Conservation (phyloP, 1,140 invertebrate species). For the Hycleus phaleratus region DNA sequence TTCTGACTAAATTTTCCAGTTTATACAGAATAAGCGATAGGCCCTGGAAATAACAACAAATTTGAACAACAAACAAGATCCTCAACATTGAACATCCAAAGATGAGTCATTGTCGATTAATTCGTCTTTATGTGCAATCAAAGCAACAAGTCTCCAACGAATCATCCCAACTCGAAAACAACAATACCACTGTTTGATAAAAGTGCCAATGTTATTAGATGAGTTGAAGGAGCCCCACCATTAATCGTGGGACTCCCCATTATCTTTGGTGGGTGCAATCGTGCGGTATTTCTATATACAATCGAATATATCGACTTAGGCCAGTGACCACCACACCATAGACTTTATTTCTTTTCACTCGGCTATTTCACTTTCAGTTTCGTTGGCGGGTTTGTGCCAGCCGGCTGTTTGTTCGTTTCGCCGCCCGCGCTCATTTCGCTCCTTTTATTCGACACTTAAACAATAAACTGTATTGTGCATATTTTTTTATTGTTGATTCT, state of each 20-base stretch:
- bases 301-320: neutral
- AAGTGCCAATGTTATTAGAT: neutral
- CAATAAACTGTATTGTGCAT: no score
- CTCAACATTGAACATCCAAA: no score
- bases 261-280: neutral
- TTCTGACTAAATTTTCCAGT: no score
- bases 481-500: neutral
- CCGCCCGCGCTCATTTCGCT: neutral
- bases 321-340: slow-evolving; percentile 5
- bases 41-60: no score
- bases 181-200: no score
- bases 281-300: neutral
- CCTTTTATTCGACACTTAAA: no score
- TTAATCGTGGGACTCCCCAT: neutral
- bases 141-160: no score
- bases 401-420: slow-evolving; percentile 4
- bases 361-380: slow-evolving; percentile 20
- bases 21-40: no score
- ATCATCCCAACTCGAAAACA: no score
- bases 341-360: neutral
- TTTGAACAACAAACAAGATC: no score
- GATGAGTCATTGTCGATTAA: no score
- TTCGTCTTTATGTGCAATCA: no score
- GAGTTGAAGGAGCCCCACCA: neutral
- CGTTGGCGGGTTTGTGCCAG: slow-evolving; percentile 18